Evolutionary conservation across 1,140 invertebrate species (phyloP).

Genomic region (Danaus melanippus): DNA sequence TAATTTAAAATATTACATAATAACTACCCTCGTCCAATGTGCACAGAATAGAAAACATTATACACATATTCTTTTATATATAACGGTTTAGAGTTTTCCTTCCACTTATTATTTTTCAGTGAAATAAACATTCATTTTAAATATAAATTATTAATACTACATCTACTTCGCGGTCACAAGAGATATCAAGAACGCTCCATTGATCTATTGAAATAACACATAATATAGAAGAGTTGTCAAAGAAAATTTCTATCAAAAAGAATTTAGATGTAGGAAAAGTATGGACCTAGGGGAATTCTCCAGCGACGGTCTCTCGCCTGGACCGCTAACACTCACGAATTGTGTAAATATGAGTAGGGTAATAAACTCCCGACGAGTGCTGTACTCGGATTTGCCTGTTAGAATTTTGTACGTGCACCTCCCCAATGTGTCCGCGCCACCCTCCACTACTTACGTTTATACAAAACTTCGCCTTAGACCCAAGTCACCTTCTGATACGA

Average conservation of each 20-base stretch:
- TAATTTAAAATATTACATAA: slow-evolving; percentile 2
- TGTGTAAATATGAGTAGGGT: slow-evolving; percentile 66
- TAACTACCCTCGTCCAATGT: too few relatives aligned
- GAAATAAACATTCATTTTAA: too few relatives aligned
- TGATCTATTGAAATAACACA: slow-evolving; percentile 21
- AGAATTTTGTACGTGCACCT: slow-evolving; percentile 51
- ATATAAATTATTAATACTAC: too few relatives aligned
- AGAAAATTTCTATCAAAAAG: slow-evolving; percentile 23
- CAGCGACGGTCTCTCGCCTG: slow-evolving; percentile 33
- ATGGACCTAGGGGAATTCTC: slow-evolving; percentile 36
- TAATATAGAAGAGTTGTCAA: slow-evolving; percentile 21
- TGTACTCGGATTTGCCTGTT: slow-evolving; percentile 55
- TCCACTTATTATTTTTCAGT: too few relatives aligned
- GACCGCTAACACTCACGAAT: slow-evolving; percentile 55
- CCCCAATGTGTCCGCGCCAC: slow-evolving; percentile 31
- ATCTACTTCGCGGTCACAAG: too few relatives aligned
- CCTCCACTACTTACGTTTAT: slow-evolving; percentile 31
- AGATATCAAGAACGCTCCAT: slow-evolving; percentile 1
- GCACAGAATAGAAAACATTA: too few relatives aligned
- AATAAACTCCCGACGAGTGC: slow-evolving; percentile 58
- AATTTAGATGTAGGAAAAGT: slow-evolving; percentile 21
- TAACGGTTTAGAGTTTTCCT: too few relatives aligned
- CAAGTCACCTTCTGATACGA: slow-evolving; percentile 35
- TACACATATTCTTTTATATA: too few relatives aligned
- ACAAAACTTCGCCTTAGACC: slow-evolving; percentile 45